These are phyloP conservation scores for Heliconius hewitsoni DNA, from an alignment of 1,140 invertebrate species.

Conservation along the genomic window DNA sequence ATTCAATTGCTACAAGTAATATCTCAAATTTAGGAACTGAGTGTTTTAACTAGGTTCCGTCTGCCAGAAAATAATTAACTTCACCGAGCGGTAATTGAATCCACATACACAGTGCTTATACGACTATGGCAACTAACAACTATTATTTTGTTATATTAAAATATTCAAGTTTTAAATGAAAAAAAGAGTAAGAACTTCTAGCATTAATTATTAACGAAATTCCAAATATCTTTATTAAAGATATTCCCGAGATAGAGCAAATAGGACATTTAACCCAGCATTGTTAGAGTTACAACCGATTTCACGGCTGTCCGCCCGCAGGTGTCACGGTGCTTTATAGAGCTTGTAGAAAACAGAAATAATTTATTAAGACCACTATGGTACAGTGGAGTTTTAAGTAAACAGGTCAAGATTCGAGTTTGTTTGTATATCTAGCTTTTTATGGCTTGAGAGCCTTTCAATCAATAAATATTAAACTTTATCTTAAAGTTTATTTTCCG, in stretches of 20 bases:
- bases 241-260: neutral
- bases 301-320: conserved; percentile 28
- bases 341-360: neutral
- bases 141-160: too few species aligned
- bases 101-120: too few species aligned
- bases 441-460: too few species aligned
- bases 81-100: too few species aligned
- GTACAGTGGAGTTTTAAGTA: neutral
- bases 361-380: neutral
- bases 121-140: too few species aligned
- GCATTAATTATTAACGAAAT: neutral
- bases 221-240: neutral
- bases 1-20: neutral
- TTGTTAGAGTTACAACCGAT: conserved; percentile 18
- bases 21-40: neutral
- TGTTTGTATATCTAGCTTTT: too few species aligned
- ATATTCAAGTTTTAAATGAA: too few species aligned
- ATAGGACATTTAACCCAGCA: neutral
- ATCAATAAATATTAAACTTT: too few species aligned
- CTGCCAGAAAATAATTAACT: neutral
- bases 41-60: neutral
- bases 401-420: neutral
- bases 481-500: too few species aligned
- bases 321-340: conserved; percentile 1
- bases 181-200: too few species aligned